Evolutionary conservation across 2,797 vertebrate genomes (phyloP), one percentile per base, ranked within the genome.

Genomic region (Acanthis flammea): DNA sequence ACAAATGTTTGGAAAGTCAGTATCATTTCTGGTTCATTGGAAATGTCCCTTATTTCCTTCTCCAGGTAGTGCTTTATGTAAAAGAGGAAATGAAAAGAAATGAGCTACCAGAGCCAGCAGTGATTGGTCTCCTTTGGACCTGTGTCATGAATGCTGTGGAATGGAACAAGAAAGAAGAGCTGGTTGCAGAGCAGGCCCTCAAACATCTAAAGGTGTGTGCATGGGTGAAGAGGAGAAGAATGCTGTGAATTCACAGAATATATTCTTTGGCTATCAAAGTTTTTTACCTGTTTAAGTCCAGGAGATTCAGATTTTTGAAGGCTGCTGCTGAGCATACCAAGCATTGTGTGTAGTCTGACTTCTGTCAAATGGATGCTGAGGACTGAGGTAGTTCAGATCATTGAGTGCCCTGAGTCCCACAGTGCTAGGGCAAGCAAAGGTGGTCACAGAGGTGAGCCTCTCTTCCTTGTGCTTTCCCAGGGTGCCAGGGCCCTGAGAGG

Each of bases 61-160:
- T 96, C 63, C 82, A 99, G 99, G 98, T 99, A 66, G 98, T 99
- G 95, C 97, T 98, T 73, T 99, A 99, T 58, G 97, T 99, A 62
- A 99, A 99, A 95, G 99, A 99, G 91, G 99, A 99, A 97, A 99
- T 99, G 99, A 99, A 99, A 94, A 98, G 98, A 96, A 99, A 98
- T 25, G 98, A 98, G 37, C 96, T 99, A 74, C 98, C 98, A 14
- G 99, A 99, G 90, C 98, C 98, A 9, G 98, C 98, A 6, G 98
- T 99, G 90, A 98, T 99, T 5, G 98, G 98, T 47, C 98, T 99
- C 83, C 97, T 99, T 78, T 99, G 99, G 99, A 98, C 98, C 24
- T 99, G 98, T 83, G 92, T 99, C 84, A 99, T 99, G 99, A 99
- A 99, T 19, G 98, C 98, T 10, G 98, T 99, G 45, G 99, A 99